Evolutionary conservation across 2,113 vertebrate species (phyloP), one percentile per base, ranked within the genome.

Genomic region (Grammomys dolichurus): DNA sequence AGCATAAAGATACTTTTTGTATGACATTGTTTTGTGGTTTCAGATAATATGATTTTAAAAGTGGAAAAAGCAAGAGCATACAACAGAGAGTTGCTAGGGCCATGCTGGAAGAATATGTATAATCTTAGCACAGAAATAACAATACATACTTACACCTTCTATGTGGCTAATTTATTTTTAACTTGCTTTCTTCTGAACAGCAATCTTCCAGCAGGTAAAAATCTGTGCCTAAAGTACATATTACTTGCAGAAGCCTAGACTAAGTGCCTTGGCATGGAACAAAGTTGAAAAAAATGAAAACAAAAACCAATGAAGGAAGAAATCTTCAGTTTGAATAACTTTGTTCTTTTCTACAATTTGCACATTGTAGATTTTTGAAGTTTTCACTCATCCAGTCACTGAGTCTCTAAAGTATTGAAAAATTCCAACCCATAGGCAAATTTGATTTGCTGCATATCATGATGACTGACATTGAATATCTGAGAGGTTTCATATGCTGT

Each of bases 171-270:
- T 95, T 93, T 97, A 96, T 84, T 95, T 80, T 89, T 94, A 97
- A 95, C 31, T 51, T 86, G 0, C 6, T 28, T 85, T 94, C 56
- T 80, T 89, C 31, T 3, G 72, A 96, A 89, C 22, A 95, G 12
- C 94, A 96, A 97, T 87, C 72, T 96, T 91, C 31, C 56, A 94
- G 43, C 22, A 95, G 89, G 82, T 81, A 92, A 90, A 96, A 96
- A 91, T 84, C 14, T 87, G 33, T 82, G 48, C 54, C 78, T 96
- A 95, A 93, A 95, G 65, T 33, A 12, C 6, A 16, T 13, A 58
- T 56, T 89, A 54, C 56, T 96, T 88, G 6, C 46, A 84, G 91
- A 91, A 91, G 85, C 22, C 81, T 87, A 70, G 40, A 70, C 48
- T 91, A 93, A 96, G 10, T 89, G 31, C 28, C 4, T 89, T 46